Percentiles rank a stretch among this genome's conserved stretches.
Conservation (phyloP, 92 coral and sea anemone genomes). For the Ricordea florida region DNA sequence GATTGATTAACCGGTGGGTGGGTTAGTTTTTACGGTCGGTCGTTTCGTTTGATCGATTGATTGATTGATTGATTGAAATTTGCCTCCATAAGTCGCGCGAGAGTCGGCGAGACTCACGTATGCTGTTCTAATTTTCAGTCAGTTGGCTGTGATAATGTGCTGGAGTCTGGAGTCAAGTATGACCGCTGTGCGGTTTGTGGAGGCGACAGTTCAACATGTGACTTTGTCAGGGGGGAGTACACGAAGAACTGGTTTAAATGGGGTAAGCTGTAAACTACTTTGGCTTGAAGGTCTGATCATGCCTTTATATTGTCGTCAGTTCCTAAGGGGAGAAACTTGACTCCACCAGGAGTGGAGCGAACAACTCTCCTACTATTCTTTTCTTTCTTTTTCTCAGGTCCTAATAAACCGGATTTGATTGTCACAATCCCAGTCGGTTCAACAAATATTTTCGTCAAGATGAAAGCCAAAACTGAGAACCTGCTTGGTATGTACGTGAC, state of each 20-base stretch:
- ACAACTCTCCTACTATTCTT: not conserved
- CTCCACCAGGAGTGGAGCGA: too few species aligned
- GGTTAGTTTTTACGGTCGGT: too few species aligned
- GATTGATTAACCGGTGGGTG: too few species aligned
- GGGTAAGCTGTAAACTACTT: too few species aligned
- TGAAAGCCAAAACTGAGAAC: slow-evolving; percentile 28
- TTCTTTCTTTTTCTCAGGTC: not conserved
- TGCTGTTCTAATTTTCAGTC: slow-evolving; percentile 36
- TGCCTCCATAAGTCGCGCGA: too few species aligned
- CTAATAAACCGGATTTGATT: slow-evolving; percentile 41
- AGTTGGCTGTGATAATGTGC: slow-evolving; percentile 73
- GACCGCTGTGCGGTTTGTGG: slow-evolving; percentile 88
- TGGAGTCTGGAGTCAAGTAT: slow-evolving; percentile 56
- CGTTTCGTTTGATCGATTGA: too few species aligned
- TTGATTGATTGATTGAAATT: too few species aligned
- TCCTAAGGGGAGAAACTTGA: too few species aligned
- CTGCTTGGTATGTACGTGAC: slow-evolving; percentile 40
- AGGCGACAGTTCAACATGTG: slow-evolving; percentile 70
- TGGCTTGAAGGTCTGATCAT: too few species aligned
- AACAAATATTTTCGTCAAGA: slow-evolving; percentile 45
- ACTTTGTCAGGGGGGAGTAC: slow-evolving; percentile 46
- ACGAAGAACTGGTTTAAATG: slow-evolving; percentile 48
- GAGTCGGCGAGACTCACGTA: not conserved
- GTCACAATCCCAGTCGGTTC: slow-evolving; percentile 62
- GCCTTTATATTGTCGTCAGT: too few species aligned